phyloP scores from a whole-genome alignment of 2,888 invertebrate genomes.

The Diaprepes abbreviatus region DNA sequence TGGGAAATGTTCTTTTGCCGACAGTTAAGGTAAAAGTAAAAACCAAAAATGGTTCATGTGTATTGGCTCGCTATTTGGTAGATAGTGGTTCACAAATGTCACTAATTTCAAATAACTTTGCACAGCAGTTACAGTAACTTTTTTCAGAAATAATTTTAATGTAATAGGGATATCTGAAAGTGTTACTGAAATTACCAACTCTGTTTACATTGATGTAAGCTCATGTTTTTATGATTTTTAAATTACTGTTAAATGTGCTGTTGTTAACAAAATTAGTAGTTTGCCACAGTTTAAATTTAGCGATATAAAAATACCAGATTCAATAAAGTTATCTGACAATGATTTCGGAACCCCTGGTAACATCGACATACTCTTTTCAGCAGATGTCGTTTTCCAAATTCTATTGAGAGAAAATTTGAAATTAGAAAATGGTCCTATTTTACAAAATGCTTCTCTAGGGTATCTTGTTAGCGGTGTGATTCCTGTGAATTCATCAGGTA shows the following conservation, averaged over 20 bases:
- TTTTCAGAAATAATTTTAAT: neutral
- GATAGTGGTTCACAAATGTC: conserved; percentile 8
- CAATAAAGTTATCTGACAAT: neutral
- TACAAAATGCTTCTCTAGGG: no score
- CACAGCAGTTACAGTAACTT: neutral
- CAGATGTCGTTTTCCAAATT: no score
- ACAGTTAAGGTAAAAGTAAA: conserved; percentile 9
- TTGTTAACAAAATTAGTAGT: no score
- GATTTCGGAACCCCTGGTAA: neutral
- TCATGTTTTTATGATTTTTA: neutral
- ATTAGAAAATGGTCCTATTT: no score
- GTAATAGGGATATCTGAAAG: neutral
- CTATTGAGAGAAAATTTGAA: no score
- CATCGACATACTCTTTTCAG: no score
- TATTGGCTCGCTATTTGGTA: neutral
- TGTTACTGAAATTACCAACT: neutral
- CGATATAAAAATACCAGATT: neutral
- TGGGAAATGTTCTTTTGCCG: conserved; percentile 9
- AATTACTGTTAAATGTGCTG: neutral
- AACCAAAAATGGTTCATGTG: neutral
- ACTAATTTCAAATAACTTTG: neutral
- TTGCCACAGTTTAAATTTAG: no score
- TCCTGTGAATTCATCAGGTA: no score
- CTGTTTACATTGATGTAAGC: neutral
- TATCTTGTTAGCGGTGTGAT: no score